These are phyloP conservation scores for Porites cylindrica DNA, from an alignment of 92 coral and sea anemone species.

Conservation along the genomic window DNA sequence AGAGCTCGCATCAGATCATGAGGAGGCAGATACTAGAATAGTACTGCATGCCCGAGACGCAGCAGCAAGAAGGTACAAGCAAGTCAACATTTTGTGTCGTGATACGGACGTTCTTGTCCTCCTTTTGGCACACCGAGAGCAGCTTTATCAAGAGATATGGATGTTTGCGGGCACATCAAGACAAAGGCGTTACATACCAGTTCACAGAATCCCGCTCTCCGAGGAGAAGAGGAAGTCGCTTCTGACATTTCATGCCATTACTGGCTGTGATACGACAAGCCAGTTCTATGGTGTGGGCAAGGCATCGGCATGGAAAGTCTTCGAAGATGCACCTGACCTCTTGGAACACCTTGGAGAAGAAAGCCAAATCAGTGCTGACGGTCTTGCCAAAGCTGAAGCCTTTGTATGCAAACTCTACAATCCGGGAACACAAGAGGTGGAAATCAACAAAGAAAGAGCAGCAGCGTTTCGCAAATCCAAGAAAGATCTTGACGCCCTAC, in stretches of 20 bases:
- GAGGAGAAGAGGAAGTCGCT: too few relatives aligned
- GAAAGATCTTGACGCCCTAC: slow-evolving; percentile 60
- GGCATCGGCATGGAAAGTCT: slow-evolving; percentile 45
- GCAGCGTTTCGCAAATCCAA: slow-evolving; percentile 60
- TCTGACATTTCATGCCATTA: too few relatives aligned
- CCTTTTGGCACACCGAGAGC: too few relatives aligned
- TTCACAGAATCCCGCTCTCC: slow-evolving; percentile 14
- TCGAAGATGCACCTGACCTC: slow-evolving; percentile 17
- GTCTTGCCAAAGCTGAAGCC: slow-evolving; percentile 68
- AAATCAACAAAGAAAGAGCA: slow-evolving; percentile 65
- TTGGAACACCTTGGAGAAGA: not conserved
- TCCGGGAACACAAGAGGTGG: slow-evolving; percentile 29
- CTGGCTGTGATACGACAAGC: too few relatives aligned
- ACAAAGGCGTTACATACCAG: slow-evolving; percentile 50
- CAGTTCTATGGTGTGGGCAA: too few relatives aligned
- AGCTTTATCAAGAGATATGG: too few relatives aligned
- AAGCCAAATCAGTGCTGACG: slow-evolving; percentile 20
- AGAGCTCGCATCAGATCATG: too few relatives aligned
- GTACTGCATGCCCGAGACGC: too few relatives aligned
- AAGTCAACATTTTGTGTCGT: too few relatives aligned
- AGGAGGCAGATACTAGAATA: too few relatives aligned
- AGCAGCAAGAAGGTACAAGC: too few relatives aligned
- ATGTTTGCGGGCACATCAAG: not conserved
- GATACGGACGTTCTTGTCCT: too few relatives aligned
- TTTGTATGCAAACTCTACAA: slow-evolving; percentile 72